Evolutionary conservation across 2,797 vertebrate genomes (phyloP), one percentile per base, ranked within the genome.

Genomic region (Lagocephalus sceleratus): DNA sequence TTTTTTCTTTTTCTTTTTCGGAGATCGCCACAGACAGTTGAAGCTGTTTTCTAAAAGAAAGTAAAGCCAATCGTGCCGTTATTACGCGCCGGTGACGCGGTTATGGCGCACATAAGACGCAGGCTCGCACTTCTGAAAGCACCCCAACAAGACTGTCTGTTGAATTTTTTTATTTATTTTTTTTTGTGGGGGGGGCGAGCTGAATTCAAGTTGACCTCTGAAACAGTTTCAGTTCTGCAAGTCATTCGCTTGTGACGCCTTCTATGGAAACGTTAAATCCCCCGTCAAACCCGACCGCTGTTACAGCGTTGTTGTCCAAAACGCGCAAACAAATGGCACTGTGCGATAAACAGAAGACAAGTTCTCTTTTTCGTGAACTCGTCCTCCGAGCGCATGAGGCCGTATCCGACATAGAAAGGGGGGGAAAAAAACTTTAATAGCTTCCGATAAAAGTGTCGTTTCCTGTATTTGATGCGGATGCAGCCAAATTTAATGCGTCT

Each of bases 231-330:
- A 73, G 61, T 84, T 86, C 60, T 89, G 85, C 86, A 69, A 87
- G 88, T 89, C 88, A 89, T 85, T 68, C 71, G 68, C 73, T 57
- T 69, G 63, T 80, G 73, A 83, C 75, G 76, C 68, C 66, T 50
- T 39, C 17, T 6, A 6, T 11, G 25, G 21, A 23, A 25, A 17
- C n/a, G 16, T 21, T 16, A 15, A 47, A 25, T 16, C 3, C 8
- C 5, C 21, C 2, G 14, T 16, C 15, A 17, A 39, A 26, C 14
- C 5, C 2, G 3, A 1, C 2, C 5, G 10, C 14, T 0, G 15
- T 22, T 0, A 43, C 0, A 19, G 1, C 2, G 9, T n/a, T 21
- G 15, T 1, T 22, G 26, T 19, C 16, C 42, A 23, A 47, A 58
- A 39, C 3, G 1, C 4, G 4, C 7, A 4, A 25, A 4, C 23